Conservation (phyloP, 2,888 invertebrate species). For the Metellina segmentata region DNA sequence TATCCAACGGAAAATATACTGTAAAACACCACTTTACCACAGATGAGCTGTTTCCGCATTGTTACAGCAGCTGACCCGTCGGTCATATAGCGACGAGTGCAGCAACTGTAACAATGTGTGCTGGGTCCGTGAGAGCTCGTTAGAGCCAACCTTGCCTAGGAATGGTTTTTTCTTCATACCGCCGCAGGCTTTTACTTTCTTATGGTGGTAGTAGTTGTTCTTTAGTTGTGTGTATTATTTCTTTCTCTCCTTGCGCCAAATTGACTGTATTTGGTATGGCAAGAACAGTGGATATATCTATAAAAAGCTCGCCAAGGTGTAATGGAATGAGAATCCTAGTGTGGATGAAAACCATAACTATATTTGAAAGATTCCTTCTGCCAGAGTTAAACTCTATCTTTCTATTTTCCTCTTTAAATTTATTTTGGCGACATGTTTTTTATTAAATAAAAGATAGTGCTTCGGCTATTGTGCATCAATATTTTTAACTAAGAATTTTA, state of each 20-base stretch:
- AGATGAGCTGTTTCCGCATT: constrained; percentile 61
- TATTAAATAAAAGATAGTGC: background rate
- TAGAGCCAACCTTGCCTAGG: constrained; percentile 47
- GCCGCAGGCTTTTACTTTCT: constrained; percentile 59
- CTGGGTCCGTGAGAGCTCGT: constrained; percentile 51
- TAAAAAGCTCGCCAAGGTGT: constrained; percentile 55
- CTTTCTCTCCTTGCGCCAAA: constrained; percentile 47
- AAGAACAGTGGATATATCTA: constrained; percentile 21
- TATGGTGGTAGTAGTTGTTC: constrained; percentile 58
- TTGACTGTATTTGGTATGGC: constrained; percentile 66
- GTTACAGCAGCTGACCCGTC: constrained; percentile 70
- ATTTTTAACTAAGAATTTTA: too few species aligned
- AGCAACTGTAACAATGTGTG: constrained; percentile 68
- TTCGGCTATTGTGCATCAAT: background rate
- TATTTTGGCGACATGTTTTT: background rate
- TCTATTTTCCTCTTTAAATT: background rate
- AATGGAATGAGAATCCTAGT: constrained; percentile 48
- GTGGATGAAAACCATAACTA: constrained; percentile 44
- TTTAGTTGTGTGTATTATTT: constrained; percentile 64
- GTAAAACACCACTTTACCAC: constrained; percentile 63
- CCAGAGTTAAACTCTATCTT: background rate
- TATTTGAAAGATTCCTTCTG: constrained; percentile 37
- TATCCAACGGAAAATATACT: constrained; percentile 47
- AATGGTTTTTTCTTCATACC: constrained; percentile 35
- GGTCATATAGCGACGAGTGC: constrained; percentile 63